phyloP scores from a whole-genome alignment of 2,797 vertebrate genomes.

The Synaphobranchus kaupii region DNA sequence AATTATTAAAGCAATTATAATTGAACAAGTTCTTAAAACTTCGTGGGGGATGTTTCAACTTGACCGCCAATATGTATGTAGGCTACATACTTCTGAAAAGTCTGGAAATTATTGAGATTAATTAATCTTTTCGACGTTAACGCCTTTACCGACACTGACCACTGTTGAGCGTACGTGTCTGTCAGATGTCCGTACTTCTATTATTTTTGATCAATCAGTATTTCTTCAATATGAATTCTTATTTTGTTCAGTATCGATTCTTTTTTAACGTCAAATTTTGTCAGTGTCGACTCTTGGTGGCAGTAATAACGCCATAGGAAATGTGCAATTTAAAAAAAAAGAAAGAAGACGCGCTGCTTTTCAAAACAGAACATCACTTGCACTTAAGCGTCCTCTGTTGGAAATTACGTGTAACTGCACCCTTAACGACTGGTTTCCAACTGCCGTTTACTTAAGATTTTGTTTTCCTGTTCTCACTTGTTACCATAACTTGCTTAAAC shows the following conservation, averaged over 20 bases:
- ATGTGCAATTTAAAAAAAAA: too few species aligned
- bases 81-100: background rate
- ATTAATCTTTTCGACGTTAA: background rate
- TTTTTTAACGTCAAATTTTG: too few species aligned
- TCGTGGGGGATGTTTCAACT: background rate
- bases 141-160: background rate
- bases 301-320: too few species aligned
- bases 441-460: background rate
- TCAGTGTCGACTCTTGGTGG: too few species aligned
- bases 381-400: constrained; percentile 60
- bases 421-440: background rate
- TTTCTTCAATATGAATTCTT: too few species aligned
- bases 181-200: too few species aligned
- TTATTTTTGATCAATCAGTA: too few species aligned
- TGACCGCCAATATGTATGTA: background rate
- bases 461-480: background rate
- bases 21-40: background rate
- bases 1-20: background rate
- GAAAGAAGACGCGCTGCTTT: background rate
- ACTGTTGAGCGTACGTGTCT: background rate
- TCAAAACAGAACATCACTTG: background rate
- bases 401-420: constrained; percentile 35
- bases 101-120: background rate
- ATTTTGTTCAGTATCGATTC: too few species aligned
- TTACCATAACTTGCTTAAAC: background rate